Evolutionary conservation across 2,888 invertebrate genomes (phyloP).

Genomic region (Serripes groenlandicus): DNA sequence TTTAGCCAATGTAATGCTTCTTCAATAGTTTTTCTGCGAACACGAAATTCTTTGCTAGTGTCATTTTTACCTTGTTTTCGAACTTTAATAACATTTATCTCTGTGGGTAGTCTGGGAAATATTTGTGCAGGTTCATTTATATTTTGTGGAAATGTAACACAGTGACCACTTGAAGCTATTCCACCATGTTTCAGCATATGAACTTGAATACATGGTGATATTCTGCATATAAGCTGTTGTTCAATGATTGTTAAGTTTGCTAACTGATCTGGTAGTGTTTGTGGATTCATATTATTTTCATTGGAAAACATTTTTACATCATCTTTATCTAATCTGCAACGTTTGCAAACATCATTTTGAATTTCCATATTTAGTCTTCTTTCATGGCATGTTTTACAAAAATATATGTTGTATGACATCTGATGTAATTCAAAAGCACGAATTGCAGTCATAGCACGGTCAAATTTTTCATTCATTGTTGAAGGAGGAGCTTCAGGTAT

Average conservation of each 20-base stretch:
- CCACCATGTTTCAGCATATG: slow-evolving; percentile 56
- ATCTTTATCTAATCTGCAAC: slow-evolving; percentile 29
- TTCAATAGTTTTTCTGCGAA: slow-evolving; percentile 46
- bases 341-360: not conserved
- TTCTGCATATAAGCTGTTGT: slow-evolving; percentile 54
- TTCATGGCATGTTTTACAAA: not conserved
- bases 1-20: slow-evolving; percentile 46
- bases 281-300: slow-evolving; percentile 61
- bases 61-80: slow-evolving; percentile 58
- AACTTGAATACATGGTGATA: slow-evolving; percentile 27
- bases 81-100: slow-evolving; percentile 47
- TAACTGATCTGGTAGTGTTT: slow-evolving; percentile 10
- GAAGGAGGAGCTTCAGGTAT: not conserved
- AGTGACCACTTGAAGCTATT: slow-evolving; percentile 41
- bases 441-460: slow-evolving; percentile 35
- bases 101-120: slow-evolving; percentile 30
- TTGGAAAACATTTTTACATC: slow-evolving; percentile 56
- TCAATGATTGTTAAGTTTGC: slow-evolving; percentile 35
- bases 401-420: slow-evolving; percentile 33
- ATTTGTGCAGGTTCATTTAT: slow-evolving; percentile 56
- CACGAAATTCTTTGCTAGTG: slow-evolving; percentile 52
- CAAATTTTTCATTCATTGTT: not conserved
- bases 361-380: not conserved
- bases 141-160: slow-evolving; percentile 60
- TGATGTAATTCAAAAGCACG: slow-evolving; percentile 52